Percentiles rank a stretch among this genome's conserved stretches.
Evolutionary conservation across 2,113 vertebrate genomes (phyloP).

Genomic region (Saguinus imperator): DNA sequence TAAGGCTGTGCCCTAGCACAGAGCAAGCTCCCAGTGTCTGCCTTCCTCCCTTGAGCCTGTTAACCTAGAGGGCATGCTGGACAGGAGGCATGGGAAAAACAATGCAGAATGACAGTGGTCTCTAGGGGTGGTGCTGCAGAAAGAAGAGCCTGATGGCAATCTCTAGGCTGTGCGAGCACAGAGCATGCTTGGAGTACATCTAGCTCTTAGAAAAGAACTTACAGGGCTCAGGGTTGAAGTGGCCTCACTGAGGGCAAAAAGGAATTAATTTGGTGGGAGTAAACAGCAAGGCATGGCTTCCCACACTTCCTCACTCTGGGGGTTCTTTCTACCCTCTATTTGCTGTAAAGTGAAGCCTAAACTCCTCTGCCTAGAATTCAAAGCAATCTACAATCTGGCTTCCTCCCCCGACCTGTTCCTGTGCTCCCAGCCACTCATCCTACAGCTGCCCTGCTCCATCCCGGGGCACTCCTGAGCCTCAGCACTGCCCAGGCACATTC

Average conservation of each 20-base stretch:
- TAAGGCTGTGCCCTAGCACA: neutral
- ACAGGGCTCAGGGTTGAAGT: neutral
- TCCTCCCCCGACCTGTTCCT: neutral
- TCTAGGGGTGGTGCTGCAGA: neutral
- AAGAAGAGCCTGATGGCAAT: neutral
- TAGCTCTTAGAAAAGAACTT: neutral
- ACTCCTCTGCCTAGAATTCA: constrained; percentile 38
- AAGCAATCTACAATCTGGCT: constrained; percentile 29
- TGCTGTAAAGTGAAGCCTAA: constrained; percentile 24
- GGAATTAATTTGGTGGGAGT: constrained; percentile 30
- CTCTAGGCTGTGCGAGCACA: neutral
- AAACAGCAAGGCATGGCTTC: constrained; percentile 50
- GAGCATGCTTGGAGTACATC: neutral
- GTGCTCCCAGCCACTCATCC: neutral
- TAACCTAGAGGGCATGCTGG: neutral
- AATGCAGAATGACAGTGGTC: neutral
- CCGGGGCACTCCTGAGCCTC: neutral
- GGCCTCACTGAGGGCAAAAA: neutral
- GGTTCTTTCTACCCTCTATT: constrained; percentile 19
- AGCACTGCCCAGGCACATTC: fast-evolving
- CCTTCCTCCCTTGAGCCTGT: neutral
- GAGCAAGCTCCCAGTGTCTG: neutral
- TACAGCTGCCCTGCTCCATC: neutral
- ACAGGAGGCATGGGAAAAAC: neutral
- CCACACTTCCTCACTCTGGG: neutral